Evolutionary conservation across 2,797 vertebrate genomes (phyloP).

Genomic region (Menidia menidia): DNA sequence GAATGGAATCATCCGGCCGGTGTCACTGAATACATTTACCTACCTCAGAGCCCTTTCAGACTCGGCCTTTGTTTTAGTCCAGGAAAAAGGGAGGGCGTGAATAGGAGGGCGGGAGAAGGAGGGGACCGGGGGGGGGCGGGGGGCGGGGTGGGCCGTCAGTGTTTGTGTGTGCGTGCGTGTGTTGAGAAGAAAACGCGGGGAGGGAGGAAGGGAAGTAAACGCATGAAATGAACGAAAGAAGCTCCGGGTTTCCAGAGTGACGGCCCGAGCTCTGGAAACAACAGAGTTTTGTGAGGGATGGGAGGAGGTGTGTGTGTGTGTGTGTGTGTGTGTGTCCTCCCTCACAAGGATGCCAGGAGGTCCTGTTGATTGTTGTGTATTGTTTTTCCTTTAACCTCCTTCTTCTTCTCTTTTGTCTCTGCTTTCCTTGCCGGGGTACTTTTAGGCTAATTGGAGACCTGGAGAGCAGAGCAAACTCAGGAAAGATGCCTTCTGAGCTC

Average conservation of each 20-base stretch:
- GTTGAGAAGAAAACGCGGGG: slow-evolving; percentile 76
- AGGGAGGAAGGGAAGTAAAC: slow-evolving; percentile 67
- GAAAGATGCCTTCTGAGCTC: slow-evolving; percentile 66
- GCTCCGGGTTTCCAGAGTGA: slow-evolving; percentile 90
- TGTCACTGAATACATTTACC: slow-evolving; percentile 99
- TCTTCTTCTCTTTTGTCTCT: slow-evolving; percentile 68
- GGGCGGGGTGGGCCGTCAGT: slow-evolving; percentile 28
- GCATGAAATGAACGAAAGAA: slow-evolving; percentile 72
- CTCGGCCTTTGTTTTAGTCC: slow-evolving; percentile 82
- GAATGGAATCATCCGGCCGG: slow-evolving; percentile 98
- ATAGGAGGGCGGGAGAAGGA: slow-evolving; percentile 79
- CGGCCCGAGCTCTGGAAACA: slow-evolving; percentile 73
- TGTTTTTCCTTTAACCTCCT: slow-evolving; percentile 68
- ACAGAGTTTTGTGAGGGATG: slow-evolving; percentile 56
- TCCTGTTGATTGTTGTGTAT: slow-evolving; percentile 80
- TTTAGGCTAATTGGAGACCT: slow-evolving; percentile 83
- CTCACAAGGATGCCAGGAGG: slow-evolving; percentile 65
- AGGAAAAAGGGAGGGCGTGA: slow-evolving; percentile 83
- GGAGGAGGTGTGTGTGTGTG: slow-evolving; percentile 50
- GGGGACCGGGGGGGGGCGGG: slow-evolving; percentile 23
- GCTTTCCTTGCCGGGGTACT: slow-evolving; percentile 67
- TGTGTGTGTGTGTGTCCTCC: slow-evolving; percentile 18
- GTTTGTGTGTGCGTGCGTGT: slow-evolving; percentile 62
- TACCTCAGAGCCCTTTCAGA: slow-evolving; percentile 95
- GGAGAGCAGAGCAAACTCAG: slow-evolving; percentile 70